Percentiles rank a stretch among this genome's conserved stretches.
These are phyloP conservation scores for Pheosia gnoma DNA, from an alignment of 2,888 invertebrate species.

Conservation along the genomic window DNA sequence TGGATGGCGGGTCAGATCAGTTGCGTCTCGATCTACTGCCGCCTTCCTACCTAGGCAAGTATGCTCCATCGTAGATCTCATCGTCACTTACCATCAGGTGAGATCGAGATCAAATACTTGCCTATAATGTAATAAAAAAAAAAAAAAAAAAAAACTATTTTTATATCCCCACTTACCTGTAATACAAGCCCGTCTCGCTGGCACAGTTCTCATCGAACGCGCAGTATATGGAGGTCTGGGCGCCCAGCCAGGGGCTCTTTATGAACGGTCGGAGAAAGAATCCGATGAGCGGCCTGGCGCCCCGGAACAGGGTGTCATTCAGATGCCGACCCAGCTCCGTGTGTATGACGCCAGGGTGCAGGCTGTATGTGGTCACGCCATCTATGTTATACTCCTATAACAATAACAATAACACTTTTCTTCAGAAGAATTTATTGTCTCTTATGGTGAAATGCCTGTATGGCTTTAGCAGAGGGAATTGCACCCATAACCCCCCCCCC, in stretches of 20 bases:
- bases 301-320: slow-evolving; percentile 76
- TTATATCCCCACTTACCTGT: slow-evolving; percentile 67
- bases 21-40: too few relatives aligned
- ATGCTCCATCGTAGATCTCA: too few relatives aligned
- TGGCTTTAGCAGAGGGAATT: too few relatives aligned
- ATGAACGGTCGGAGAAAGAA: slow-evolving; percentile 70
- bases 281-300: slow-evolving; percentile 67
- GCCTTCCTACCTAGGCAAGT: too few relatives aligned
- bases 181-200: slow-evolving; percentile 85
- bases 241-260: slow-evolving; percentile 86
- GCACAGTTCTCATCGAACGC: slow-evolving; percentile 87
- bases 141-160: too few relatives aligned
- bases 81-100: too few relatives aligned
- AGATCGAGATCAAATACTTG: too few relatives aligned
- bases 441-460: too few relatives aligned
- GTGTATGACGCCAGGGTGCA: slow-evolving; percentile 90
- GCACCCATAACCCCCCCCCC: too few relatives aligned
- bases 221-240: slow-evolving; percentile 90
- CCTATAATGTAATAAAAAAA: too few relatives aligned
- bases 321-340: slow-evolving; percentile 90
- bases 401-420: not conserved
- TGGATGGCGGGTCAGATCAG: too few relatives aligned
- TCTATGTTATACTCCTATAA: slow-evolving; percentile 68
- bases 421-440: too few relatives aligned
- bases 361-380: slow-evolving; percentile 86